These are phyloP conservation scores for Petrocephalus microphthalmus DNA, from an alignment of 2,113 vertebrate genomes.

Conservation along the genomic window DNA sequence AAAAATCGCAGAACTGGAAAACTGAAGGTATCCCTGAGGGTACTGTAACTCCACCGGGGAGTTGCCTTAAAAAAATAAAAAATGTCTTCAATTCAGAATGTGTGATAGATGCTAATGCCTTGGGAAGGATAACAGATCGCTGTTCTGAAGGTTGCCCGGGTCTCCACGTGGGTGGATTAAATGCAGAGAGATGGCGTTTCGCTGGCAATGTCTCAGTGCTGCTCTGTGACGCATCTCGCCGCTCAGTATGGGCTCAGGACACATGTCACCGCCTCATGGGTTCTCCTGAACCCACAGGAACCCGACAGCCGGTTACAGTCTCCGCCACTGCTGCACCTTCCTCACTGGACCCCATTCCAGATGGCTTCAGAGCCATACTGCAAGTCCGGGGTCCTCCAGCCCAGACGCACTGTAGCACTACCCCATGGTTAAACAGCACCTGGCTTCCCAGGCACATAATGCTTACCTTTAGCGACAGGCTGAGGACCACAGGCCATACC, in stretches of 20 bases:
- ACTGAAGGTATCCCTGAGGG: not conserved
- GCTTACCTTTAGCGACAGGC: not conserved
- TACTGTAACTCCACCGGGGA: not conserved
- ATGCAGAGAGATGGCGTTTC: not conserved
- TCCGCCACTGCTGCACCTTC: not conserved
- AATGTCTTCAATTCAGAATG: not conserved
- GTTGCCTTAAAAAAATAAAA: not conserved
- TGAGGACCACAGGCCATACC: not conserved
- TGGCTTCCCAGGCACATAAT: not conserved
- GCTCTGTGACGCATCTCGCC: not conserved
- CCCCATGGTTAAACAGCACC: not conserved
- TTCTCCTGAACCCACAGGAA: not conserved
- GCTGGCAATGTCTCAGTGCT: not conserved
- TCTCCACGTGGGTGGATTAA: not conserved
- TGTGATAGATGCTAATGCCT: conserved; percentile 4
- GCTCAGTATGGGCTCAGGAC: not conserved
- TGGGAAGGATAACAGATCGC: not conserved
- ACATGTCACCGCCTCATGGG: not conserved
- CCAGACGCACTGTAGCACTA: not conserved
- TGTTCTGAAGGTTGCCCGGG: not conserved
- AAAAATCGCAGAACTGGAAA: not conserved
- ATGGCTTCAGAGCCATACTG: not conserved
- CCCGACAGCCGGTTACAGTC: not conserved
- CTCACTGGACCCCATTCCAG: not conserved
- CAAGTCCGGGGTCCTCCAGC: not conserved